Conservation (phyloP, 2,113 vertebrate genomes). For the Pipra filicauda region DNA sequence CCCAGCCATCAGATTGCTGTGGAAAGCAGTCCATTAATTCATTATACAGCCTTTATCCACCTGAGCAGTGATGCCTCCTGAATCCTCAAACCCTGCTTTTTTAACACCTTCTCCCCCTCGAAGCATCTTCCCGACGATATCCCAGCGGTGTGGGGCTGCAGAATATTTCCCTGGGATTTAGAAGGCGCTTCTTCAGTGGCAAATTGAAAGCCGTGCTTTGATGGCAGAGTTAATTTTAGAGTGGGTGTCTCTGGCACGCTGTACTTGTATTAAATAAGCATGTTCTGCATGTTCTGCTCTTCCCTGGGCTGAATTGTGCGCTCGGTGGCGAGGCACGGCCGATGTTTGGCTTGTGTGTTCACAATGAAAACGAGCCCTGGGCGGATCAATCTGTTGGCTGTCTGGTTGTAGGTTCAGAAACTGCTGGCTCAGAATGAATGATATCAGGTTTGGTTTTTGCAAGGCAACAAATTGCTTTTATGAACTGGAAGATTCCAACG, state of each 20-base stretch:
- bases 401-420: not conserved
- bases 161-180: not conserved
- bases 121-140: not conserved
- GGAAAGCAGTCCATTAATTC: not conserved
- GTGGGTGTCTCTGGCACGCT: slow-evolving; percentile 47
- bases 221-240: slow-evolving; percentile 48
- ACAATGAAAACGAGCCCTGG: not conserved
- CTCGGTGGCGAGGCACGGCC: not conserved
- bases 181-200: not conserved
- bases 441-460: not conserved
- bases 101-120: not conserved
- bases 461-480: not conserved
- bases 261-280: not conserved
- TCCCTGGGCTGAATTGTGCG: not conserved
- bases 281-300: not conserved
- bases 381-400: not conserved
- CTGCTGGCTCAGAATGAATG: not conserved
- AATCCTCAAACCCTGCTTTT: not conserved
- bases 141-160: not conserved
- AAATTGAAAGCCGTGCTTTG: not conserved
- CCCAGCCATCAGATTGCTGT: not conserved
- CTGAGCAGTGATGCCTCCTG: not conserved
- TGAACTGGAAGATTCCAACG: not conserved
- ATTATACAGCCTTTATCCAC: not conserved
- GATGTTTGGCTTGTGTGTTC: not conserved